Percentiles rank a stretch among this genome's conserved stretches.
Evolutionary conservation across 2,888 invertebrate genomes (phyloP).

Genomic region (Gymnocheta viridis): DNA sequence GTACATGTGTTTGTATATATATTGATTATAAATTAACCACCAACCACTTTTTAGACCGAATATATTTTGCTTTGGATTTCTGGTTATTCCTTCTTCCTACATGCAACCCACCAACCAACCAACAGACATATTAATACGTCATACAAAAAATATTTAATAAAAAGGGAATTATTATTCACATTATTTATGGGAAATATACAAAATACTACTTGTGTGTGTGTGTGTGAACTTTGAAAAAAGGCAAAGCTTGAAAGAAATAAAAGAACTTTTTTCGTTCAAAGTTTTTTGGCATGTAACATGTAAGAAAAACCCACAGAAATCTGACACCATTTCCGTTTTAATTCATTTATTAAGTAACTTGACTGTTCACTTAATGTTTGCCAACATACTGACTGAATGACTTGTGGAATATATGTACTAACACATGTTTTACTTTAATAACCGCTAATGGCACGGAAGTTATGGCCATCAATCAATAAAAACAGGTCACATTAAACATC

Average conservation of each 20-base stretch:
- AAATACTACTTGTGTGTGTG: neutral
- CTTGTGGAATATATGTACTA: neutral
- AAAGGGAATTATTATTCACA: conserved; percentile 16
- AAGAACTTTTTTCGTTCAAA: conserved; percentile 12
- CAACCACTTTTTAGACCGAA: conserved; percentile 3
- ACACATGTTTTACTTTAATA: conserved; percentile 19
- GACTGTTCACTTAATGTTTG: conserved; percentile 8
- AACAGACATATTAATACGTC: neutral
- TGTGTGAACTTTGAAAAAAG: neutral
- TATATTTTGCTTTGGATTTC: conserved; percentile 1
- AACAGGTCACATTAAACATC: conserved; percentile 38
- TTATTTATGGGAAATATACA: neutral
- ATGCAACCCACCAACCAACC: neutral
- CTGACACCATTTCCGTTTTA: conserved; percentile 65
- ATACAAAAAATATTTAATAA: conserved; percentile 20
- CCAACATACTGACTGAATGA: conserved; percentile 5
- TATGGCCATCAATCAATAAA: conserved; percentile 53
- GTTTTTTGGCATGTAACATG: conserved; percentile 4
- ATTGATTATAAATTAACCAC: conserved; percentile 43
- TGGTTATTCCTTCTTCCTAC: conserved; percentile 10
- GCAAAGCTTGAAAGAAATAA: conserved; percentile 15
- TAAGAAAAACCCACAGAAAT: conserved; percentile 59
- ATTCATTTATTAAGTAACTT: conserved; percentile 47
- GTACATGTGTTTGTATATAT: neutral
- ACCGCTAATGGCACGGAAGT: conserved; percentile 52